A percentile compares a stretch with the other conserved stretches of the same genome.
These are phyloP conservation scores for Eucera pruinosa DNA, from an alignment of 2,888 invertebrate genomes.

Conservation along the genomic window DNA sequence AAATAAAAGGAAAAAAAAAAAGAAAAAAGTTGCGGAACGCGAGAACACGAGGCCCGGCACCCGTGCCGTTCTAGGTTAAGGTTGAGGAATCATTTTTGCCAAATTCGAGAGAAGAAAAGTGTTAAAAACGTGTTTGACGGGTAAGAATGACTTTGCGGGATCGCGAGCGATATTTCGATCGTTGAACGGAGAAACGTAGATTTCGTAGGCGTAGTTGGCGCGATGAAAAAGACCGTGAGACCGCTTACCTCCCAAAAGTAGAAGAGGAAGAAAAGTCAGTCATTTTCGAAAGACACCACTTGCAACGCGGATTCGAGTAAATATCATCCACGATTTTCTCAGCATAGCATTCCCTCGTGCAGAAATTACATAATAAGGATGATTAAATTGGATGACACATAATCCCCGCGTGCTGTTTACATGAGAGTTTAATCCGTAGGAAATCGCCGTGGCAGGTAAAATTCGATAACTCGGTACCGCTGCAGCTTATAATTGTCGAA, in stretches of 20 bases:
- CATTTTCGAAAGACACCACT: conserved; percentile 80
- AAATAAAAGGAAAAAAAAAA: neutral
- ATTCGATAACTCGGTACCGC: no score
- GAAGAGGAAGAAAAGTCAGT: conserved; percentile 79
- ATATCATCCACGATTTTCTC: conserved; percentile 77
- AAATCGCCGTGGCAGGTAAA: no score
- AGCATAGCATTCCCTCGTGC: conserved; percentile 78
- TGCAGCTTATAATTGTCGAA: conserved; percentile 32
- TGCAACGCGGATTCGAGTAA: conserved; percentile 72
- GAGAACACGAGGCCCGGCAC: conserved; percentile 24
- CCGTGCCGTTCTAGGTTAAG: conserved; percentile 39
- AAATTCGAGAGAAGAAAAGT: neutral
- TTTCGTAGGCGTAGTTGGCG: no score
- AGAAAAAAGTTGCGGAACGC: no score
- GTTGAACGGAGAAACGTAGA: no score
- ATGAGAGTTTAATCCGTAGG: conserved; percentile 34
- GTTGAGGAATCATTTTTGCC: neutral
- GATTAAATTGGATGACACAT: conserved; percentile 67
- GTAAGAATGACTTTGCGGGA: no score
- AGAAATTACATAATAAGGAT: conserved; percentile 74
- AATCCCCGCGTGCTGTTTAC: conserved; percentile 57
- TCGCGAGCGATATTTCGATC: no score
- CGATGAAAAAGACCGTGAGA: conserved; percentile 15
- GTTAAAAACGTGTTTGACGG: no score
- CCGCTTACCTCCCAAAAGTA: conserved; percentile 79